phyloP scores from a whole-genome alignment of 2,888 invertebrate genomes.

The Laspeyria flexula region DNA sequence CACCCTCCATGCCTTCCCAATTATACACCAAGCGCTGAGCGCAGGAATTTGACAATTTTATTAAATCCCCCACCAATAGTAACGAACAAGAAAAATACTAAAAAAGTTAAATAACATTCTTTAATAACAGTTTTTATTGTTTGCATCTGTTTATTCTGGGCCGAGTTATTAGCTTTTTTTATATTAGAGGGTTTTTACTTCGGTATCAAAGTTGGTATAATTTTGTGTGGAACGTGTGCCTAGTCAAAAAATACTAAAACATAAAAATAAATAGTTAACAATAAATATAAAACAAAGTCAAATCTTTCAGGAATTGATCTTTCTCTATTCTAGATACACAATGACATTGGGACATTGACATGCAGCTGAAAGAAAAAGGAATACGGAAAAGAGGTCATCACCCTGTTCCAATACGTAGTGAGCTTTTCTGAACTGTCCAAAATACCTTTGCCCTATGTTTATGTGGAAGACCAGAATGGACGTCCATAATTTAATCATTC shows the following conservation, averaged over 20 bases:
- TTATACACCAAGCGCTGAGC: no score
- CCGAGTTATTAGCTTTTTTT: conserved; percentile 7
- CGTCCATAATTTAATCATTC: no score
- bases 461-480: no score
- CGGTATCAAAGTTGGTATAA: no score
- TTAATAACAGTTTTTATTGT: conserved; percentile 20
- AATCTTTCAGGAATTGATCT: no score
- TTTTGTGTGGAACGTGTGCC: no score
- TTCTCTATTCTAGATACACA: no score
- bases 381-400: background rate
- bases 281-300: no score
- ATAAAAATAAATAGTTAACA: no score
- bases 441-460: no score
- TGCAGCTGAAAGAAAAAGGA: background rate
- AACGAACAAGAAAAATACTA: conserved; percentile 23
- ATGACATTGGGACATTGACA: background rate
- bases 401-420: background rate
- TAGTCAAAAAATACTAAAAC: no score
- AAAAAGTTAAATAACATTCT: conserved; percentile 38
- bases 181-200: no score
- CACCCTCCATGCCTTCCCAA: conserved; percentile 6
- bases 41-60: conserved; percentile 38
- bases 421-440: background rate
- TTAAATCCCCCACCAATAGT: conserved; percentile 36
- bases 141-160: conserved; percentile 27